phyloP scores from a whole-genome alignment of 2,797 vertebrate species.

The Trachops cirrhosus region DNA sequence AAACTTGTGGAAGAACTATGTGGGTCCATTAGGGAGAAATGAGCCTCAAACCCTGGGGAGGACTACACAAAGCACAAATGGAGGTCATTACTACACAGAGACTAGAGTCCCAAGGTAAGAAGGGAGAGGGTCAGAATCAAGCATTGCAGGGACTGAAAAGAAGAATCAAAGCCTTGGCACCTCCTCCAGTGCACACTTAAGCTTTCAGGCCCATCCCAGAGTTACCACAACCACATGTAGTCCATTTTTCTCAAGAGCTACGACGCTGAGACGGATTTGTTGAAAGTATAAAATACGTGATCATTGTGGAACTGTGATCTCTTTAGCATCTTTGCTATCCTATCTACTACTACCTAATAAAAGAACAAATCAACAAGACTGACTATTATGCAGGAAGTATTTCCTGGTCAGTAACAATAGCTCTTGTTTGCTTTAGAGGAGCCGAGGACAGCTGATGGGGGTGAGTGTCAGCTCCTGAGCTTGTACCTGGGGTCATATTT shows the following conservation, averaged over 20 bases:
- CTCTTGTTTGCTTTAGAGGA: neutral
- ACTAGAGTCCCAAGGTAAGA: neutral
- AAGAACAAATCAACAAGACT: neutral
- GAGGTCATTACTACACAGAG: neutral
- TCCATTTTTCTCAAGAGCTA: neutral
- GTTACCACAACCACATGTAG: neutral
- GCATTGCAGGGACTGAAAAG: neutral
- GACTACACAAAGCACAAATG: neutral
- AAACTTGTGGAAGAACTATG: neutral
- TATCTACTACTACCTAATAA: neutral
- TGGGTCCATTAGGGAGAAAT: neutral
- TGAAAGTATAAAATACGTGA: neutral
- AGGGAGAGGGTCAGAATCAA: neutral
- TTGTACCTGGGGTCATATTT: neutral
- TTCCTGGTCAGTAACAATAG: neutral
- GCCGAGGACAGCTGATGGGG: neutral
- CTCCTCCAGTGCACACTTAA: neutral
- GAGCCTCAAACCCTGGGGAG: neutral
- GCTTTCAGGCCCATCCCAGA: neutral
- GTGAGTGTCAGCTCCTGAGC: neutral
- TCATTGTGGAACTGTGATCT: neutral
- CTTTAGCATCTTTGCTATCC: neutral
- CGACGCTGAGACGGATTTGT: neutral
- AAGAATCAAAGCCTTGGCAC: neutral
- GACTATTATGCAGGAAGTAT: neutral